A percentile compares a stretch with the other conserved stretches of the same genome.
Conservation (phyloP, 2,113 vertebrate species). For the Sigmodon hispidus region DNA sequence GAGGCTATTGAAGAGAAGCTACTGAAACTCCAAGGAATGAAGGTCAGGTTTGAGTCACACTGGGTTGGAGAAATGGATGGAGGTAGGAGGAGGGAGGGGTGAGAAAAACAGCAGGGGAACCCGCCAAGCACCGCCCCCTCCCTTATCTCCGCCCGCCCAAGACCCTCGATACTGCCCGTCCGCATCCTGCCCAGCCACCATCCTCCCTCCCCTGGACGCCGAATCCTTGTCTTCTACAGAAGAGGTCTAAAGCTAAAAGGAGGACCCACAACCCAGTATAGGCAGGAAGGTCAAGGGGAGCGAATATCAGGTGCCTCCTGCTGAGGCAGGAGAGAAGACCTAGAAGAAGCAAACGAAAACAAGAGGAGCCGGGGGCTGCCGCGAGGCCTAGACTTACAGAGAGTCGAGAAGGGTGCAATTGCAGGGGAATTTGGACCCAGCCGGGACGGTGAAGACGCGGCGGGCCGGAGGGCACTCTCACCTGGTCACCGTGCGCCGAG, state of each 20-base stretch:
- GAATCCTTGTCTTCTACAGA: not conserved
- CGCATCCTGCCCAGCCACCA: not conserved
- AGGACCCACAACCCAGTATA: not conserved
- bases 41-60: slow-evolving; percentile 67
- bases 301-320: slow-evolving; percentile 31
- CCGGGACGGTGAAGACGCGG: not conserved
- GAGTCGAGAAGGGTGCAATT: not conserved
- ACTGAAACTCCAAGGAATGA: slow-evolving; percentile 18
- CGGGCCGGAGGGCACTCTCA: slow-evolving; percentile 39
- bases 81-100: not conserved
- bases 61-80: not conserved
- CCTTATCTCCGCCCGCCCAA: not conserved
- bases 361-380: not conserved
- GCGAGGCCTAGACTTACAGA: not conserved
- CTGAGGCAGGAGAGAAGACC: too few species aligned
- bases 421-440: not conserved
- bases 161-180: not conserved
- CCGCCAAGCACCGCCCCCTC: not conserved
- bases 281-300: slow-evolving; percentile 67
- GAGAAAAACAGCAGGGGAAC: not conserved
- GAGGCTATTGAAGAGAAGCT: not conserved
- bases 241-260: not conserved
- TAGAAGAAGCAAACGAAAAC: not conserved
- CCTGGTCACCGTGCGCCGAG: slow-evolving; percentile 78
- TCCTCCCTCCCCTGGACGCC: not conserved